Base-by-base conservation (phyloP, 2,888 invertebrate species). In the Epinotia demarniana region DNA sequence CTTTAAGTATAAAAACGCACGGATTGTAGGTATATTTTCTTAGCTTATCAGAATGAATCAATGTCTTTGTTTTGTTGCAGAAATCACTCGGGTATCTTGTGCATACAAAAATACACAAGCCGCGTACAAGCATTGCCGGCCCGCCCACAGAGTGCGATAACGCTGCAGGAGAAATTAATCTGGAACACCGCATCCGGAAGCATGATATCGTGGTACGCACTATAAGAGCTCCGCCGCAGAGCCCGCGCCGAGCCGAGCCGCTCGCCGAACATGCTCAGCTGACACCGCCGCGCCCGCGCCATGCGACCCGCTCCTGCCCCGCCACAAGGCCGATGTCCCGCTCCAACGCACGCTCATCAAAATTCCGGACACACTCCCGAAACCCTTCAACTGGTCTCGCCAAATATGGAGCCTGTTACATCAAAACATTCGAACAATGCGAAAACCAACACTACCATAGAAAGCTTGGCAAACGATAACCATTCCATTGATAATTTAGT, bases 51-150 rank as follows among this genome's bases (percentile, higher is more conserved):
- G 76, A 78, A 82, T 80, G 83, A 71, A 83, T 85, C 79, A 84
- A 79, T 80, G 82, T 86, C 80, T 84, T 84, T 86, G 85, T 87
- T 86, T 92, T 92, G 92, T 94, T 94, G 86, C 92, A 93, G 93
- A 92, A 88, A 90, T 91, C 87, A 87, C 90, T 91, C 86, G 84
- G 81, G 90, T 91, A 92, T 90, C 93, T 92, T 91, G 90, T 89
- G 84, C 84, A 89, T 82, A 90, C 91, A 93, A 92, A 92, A 90
- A 88, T 88, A 90, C 90, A 87, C 85, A 90, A 91, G 92, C 89
- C 87, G 84, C 86, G 84, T 88, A 86, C 89, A 89, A 91, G 90
- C 89, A 89, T 82, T 43, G 70, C 70, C 84, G 78, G 85, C 82
- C 91, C 92, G 87, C 91, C 92, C 91, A 92, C 92, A 88, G 85